Base-by-base conservation (phyloP, 2,888 invertebrate genomes). In the Perdita meconis region DNA sequence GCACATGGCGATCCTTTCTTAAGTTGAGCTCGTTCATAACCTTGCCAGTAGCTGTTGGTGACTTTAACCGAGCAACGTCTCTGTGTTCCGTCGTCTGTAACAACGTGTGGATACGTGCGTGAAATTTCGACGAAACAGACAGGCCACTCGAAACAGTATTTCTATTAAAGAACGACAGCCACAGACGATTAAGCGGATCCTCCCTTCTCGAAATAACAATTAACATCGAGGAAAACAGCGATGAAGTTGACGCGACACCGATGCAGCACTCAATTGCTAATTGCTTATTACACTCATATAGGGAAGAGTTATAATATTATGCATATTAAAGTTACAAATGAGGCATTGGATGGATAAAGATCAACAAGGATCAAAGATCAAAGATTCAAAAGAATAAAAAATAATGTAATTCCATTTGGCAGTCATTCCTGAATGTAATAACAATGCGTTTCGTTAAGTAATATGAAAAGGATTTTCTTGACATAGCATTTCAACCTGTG, bases 21-120 rank as follows among this genome's bases (percentile, higher is more conserved):
- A 86, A 84, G 76, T 80, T 71, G 76, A 81, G 86, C 86, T 90
- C 90, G 89, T 90, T 86, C 89, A 90, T 90, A 90, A 90, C 89
- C 84, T 83, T 69, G 79, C 81, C 80, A 68, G 87, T 83, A 81
- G 85, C 90, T 90, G 90, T 80, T 73, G 78, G 56, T 90, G 90
- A 90, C 90, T 90, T 88, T 88, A 87, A 85, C 87, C 86, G 87
- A 82, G 80, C 80, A 72, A 71, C 74, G 74, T 75, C 77, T 65
- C 76, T 72, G 76, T 78, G 78, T 77, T 76, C 68, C 74, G 57
- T 79, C 82, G 84, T 74, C 84, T 56, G 85, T 79, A 82, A 84
- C 81, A 71, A 61, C 81, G 85, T 82, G 87, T 87, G 86, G 86
- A 87, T 83, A 87, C 86, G 87, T 87, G 87, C 87, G 86, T 84